A percentile compares a stretch with the other conserved stretches of the same genome.
Evolutionary conservation across 2,888 invertebrate species (phyloP).

Genomic region (Nemotelus nigrinus): DNA sequence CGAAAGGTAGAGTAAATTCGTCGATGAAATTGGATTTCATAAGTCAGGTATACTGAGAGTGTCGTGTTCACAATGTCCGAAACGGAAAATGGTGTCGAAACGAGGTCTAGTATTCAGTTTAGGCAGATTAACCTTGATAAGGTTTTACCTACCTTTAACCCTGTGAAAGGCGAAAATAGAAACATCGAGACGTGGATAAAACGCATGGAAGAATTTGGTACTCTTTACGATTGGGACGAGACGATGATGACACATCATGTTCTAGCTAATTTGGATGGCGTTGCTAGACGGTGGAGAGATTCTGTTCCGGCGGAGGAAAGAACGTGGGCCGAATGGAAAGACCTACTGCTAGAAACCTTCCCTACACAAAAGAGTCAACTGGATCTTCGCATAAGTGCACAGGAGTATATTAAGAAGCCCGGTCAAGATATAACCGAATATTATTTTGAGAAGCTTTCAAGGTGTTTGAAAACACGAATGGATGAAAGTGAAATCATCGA

Average conservation of each 20-base stretch:
- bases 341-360: constrained; percentile 3
- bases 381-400: neutral
- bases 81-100: too few species aligned
- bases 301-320: neutral
- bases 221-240: constrained; percentile 18
- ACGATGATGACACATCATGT: neutral
- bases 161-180: constrained; percentile 1
- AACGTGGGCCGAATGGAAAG: constrained; percentile 8
- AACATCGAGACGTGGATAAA: constrained; percentile 5
- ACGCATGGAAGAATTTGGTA: neutral
- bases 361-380: neutral
- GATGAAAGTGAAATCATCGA: neutral
- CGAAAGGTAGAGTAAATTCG: neutral
- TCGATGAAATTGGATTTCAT: too few species aligned
- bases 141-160: constrained; percentile 4
- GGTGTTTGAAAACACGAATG: neutral
- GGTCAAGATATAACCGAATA: constrained; percentile 20
- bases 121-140: neutral
- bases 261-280: neutral
- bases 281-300: neutral
- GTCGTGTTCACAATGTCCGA: too few species aligned
- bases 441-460: constrained; percentile 1
- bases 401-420: neutral
- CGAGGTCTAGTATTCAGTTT: neutral
- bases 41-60: too few species aligned